Base-by-base conservation (phyloP, 2,797 vertebrate species). In the Myotis vivesi region DNA sequence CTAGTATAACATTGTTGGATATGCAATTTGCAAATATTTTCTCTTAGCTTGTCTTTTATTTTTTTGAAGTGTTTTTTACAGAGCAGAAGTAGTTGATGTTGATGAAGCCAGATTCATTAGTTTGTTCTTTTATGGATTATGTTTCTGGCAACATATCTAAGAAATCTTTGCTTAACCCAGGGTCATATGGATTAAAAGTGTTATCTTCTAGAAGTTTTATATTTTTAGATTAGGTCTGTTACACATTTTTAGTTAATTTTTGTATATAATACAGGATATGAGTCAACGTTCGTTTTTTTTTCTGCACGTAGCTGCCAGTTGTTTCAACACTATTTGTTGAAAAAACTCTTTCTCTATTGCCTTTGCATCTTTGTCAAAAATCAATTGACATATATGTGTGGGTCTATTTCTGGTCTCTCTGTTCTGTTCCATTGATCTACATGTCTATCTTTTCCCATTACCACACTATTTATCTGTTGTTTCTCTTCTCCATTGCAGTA, bases 31-130 rank as follows among this genome's bases (percentile, higher is more conserved):
- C 17, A 82, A 82, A 71, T 82, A 20, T 82, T 86, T 77, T 77
- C 25, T 80, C n/a, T n/a, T 81, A 68, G 19, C 17, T 84, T 53
- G 36, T 76, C 8, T 55, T 91, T 91, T 79, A 69, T 86, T 64
- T 82, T 72, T 73, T 51, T 59, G 55, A 81, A 72, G 19, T 82
- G 3, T 72, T 53, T 89, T 89, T 95, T 82, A 36, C 17, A 76
- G 46, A 85, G 68, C 46, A 93, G 33, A 68, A 86, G 23, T 77
- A 89, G 66, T 73, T 53, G 36, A 77, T 76, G 87, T 92, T 92
- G 66, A 59, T 55, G 16, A 73, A 44, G 25, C 44, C 16, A 92
- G 64, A 25, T 79, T 68, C 55, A 93, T 62, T 22, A 13, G 19
- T 82, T 91, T 91, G 53, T 82, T 86, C n/a, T 81, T 66, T 71